Base-by-base conservation (phyloP, 1,140 invertebrate genomes). In the Apocrypta bakeri region DNA sequence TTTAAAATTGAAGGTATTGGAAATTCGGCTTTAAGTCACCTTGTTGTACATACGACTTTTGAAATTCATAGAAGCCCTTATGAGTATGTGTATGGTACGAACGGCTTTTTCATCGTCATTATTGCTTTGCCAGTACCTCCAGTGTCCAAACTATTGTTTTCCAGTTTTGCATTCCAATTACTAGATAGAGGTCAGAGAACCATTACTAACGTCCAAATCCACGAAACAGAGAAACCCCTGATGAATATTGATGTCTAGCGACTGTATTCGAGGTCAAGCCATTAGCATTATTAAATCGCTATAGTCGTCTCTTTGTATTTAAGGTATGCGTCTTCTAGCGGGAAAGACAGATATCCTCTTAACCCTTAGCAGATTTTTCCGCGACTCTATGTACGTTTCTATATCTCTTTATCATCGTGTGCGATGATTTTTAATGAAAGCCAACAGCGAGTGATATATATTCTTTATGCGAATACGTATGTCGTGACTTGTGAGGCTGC, bases 251-350 rank as follows among this genome's bases (percentile, higher is more conserved):
- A 89, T 87, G 88, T 74, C 37, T 3, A 7, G 40, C 27, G 17
- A 6, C 4, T n/a, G 63, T 76, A 79, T 81, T 85, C 82, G 83
- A 82, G 87, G 86, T 87, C 86, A 86, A 85, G 87, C 86, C 86
- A 89, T 90, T 90, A 90, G 87, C 88, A 86, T 87, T 88, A 89
- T 89, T 89, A 90, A 89, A 88, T 86, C 82, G 73, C 68, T 75
- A 71, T 17, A n/a, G 21, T 21, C 14, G 1, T n/a, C 17, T 7
- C 48, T n/a, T 0, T 48, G 42, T 21, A 9, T 9, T 37, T 37
- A 56, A n/a, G 17, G 17, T 56, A 56, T 7, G 21, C 17, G 21
- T 56, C 11, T 48, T 17, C 11, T 48, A 12, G 14, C 14, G 14
- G 14, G 42, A 48, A 14, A 48, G 14, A 4, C n/a, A n/a, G n/a